These are phyloP conservation scores for Montipora capricornis DNA, from an alignment of 64 coral and sea anemone genomes.

Conservation along the genomic window DNA sequence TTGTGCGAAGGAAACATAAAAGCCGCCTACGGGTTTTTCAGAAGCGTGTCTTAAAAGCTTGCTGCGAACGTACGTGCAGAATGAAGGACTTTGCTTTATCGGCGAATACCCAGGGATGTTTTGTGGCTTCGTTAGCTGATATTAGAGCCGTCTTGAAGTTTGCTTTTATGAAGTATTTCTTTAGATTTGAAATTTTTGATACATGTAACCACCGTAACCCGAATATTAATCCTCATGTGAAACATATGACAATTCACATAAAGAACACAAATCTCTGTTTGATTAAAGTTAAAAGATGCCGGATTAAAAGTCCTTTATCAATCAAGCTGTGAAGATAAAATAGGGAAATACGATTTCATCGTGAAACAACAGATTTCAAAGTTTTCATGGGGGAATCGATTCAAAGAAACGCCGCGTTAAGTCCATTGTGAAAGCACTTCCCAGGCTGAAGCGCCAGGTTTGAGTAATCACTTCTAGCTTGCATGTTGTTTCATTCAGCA, in stretches of 20 bases:
- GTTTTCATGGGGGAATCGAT: neutral
- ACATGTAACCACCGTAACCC: neutral
- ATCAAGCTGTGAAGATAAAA: neutral
- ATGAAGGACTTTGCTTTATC: conserved; percentile 17
- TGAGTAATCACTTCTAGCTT: neutral
- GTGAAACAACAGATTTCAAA: neutral
- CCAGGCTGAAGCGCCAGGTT: neutral
- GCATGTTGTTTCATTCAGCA: conserved; percentile 3
- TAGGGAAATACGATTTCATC: neutral
- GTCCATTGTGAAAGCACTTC: neutral
- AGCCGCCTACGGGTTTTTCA: neutral
- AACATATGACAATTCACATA: conserved; percentile 8
- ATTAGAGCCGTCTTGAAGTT: neutral
- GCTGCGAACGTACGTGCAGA: conserved; percentile 3
- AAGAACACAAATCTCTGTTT: neutral
- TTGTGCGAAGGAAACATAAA: neutral
- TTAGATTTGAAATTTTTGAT: neutral
- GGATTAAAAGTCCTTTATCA: neutral
- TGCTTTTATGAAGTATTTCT: neutral
- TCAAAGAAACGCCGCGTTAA: neutral
- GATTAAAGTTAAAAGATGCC: neutral
- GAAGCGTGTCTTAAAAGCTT: conserved; percentile 7
- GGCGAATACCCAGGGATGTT: neutral
- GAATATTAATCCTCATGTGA: neutral
- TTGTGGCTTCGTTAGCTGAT: neutral